Base-by-base conservation (phyloP, 2,888 invertebrate genomes). In the Sicus ferrugineus region DNA sequence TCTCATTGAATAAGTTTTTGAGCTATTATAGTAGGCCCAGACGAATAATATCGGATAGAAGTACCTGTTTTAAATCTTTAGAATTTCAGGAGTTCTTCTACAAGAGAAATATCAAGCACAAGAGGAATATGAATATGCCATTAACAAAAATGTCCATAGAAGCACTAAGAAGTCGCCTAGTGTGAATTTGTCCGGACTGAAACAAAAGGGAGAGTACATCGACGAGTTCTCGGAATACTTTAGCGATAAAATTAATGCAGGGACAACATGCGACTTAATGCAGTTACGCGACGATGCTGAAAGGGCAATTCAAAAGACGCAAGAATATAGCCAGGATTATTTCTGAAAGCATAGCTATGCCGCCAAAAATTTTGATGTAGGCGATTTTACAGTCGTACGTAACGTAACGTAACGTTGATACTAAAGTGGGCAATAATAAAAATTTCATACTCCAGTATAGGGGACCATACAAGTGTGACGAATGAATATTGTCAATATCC, bases 1-100 rank as follows among this genome's bases (percentile, higher is more conserved):
- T 46, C 50, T 68, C 70, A 11, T 59, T 73, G 19, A 63, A 67
- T 61, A 71, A 72, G 19, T 74, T 73, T 48, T 72, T 71, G 56
- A 34, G 66, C 28, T 70, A 71, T 63, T 67, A 72, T 23, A 71
- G 70, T 50, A 59, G 73, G 21, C 73, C 70, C 26, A 16, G 3
- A 14, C 54, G 69, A 28, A 30, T 71, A 54, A 64, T 72, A 30
- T 58, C 68, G 5, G 71, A 71, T 30, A 50, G 61, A 54, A 62
- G 68, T 19, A 52, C 68, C 26, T 62, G 68, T 61, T 68, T 68
- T 52, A 68, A 61, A 11, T 68, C 52, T 14, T 21, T 38, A 7
- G 50, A 50, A 31, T 68, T 68, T 52, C 9, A 28, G 14, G 61
- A 61, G 19, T 61, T 61, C 38, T 16, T 54, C 7, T 23, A 54